These are phyloP conservation scores for Sphaeridia pumilis DNA, from an alignment of 2,888 invertebrate species.

Conservation along the genomic window DNA sequence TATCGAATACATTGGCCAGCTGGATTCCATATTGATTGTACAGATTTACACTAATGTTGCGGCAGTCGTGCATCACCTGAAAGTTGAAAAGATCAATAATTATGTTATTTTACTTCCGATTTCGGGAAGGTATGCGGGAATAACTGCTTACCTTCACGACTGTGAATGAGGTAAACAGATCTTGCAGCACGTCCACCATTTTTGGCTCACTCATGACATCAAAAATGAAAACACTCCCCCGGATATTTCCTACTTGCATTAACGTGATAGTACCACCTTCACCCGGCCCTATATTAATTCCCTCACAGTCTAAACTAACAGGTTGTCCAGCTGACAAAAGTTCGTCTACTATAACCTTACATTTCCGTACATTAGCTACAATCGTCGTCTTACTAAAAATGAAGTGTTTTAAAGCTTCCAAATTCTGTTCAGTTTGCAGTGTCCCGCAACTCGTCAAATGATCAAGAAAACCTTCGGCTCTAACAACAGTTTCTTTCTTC, in stretches of 20 bases:
- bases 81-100: conserved; percentile 16
- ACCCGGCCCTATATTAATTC: conserved; percentile 83
- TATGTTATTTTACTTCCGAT: background rate
- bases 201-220: conserved; percentile 75
- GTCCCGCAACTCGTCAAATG: conserved; percentile 14
- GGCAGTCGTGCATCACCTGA: conserved; percentile 77
- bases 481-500: conserved; percentile 12
- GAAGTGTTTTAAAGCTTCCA: conserved; percentile 21
- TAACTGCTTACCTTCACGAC: conserved; percentile 57
- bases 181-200: conserved; percentile 62
- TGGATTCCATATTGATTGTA: conserved; percentile 74
- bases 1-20: conserved; percentile 76
- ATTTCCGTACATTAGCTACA: conserved; percentile 25
- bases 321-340: conserved; percentile 49
- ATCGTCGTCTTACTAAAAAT: conserved; percentile 22
- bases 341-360: conserved; percentile 48
- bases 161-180: conserved; percentile 45
- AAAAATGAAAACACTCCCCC: conserved; percentile 73
- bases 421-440: conserved; percentile 16
- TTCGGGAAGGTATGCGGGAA: no score
- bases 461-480: conserved; percentile 17
- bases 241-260: conserved; percentile 58
- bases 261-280: conserved; percentile 72
- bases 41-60: conserved; percentile 79
- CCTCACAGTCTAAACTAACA: conserved; percentile 67